Evolutionary conservation across 2,113 vertebrate species (phyloP).

Genomic region (Phaethon lepturus): DNA sequence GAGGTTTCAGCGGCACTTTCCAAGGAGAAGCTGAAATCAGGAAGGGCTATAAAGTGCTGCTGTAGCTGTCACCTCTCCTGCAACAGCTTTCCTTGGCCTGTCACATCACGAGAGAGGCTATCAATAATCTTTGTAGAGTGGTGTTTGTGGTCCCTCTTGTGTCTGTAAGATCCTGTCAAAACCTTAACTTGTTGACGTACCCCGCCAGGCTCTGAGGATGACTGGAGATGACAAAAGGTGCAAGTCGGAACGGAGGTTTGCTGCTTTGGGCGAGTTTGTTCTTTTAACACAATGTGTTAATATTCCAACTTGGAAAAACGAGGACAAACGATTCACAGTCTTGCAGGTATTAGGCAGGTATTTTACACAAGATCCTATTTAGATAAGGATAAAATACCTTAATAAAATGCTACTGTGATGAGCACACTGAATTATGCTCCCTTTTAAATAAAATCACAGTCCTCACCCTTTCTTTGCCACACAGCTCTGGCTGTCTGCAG

Average conservation of each 20-base stretch:
- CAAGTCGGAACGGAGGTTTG: constrained; percentile 13
- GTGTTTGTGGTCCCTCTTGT: constrained; percentile 36
- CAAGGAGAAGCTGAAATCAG: constrained; percentile 38
- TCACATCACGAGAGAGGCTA: constrained; percentile 46
- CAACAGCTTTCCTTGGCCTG: constrained; percentile 43
- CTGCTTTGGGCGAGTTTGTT: constrained; percentile 48
- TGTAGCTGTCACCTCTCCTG: constrained; percentile 36
- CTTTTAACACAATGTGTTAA: constrained; percentile 58
- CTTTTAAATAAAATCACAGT: background rate
- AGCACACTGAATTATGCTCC: background rate
- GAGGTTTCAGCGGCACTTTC: constrained; percentile 49
- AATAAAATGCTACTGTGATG: background rate
- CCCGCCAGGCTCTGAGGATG: constrained; percentile 34
- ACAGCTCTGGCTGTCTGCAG: background rate
- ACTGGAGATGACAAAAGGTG: constrained; percentile 54
- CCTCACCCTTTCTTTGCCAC: background rate
- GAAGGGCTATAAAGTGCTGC: constrained; percentile 42
- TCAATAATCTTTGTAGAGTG: constrained; percentile 56
- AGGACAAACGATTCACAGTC: background rate
- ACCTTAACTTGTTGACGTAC: constrained; percentile 43
- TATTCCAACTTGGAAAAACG: background rate
- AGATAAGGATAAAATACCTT: constrained; percentile 3
- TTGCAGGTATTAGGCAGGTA: background rate
- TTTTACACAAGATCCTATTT: background rate
- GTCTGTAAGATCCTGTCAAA: constrained; percentile 53